Evolutionary conservation across 1,140 invertebrate genomes (phyloP), one percentile per base, ranked within the genome.

Genomic region (Apolygus lucorum): DNA sequence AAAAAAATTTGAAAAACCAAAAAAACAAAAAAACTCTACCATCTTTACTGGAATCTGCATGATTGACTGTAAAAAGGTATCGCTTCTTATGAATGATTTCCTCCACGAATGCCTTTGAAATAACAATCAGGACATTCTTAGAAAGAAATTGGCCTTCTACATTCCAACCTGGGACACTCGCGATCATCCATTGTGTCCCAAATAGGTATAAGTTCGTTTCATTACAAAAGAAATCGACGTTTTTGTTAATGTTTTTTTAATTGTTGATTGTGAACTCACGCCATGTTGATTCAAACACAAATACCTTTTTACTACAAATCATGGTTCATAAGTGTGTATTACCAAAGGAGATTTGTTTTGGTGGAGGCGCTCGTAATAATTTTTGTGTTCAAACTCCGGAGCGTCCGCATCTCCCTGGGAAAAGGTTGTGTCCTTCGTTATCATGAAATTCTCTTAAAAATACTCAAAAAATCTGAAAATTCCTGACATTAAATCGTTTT

Each of bases 1-100:
- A 66, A 66, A 66, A 66, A 66, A 28, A 8, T 34, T 34, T 24
- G 34, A 66, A 66, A 66, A 66, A 28, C 64, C n/a, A 66, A 66
- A 66, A 28, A 66, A 66, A 28, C 11, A 4, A 8, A 66, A 66
- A 66, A 66, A 29, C n/a, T 29, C 14, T 21, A 28, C 22, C 11
- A 8, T 11, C 22, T 22, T 59, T 13, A 22, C 8, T 59, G 54
- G 54, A 59, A 11, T 59, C 22, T 24, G 54, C 54, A 59, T 59
- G 54, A 59, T 59, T 59, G 54, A 17, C 13, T 59, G 54, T 59
- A 59, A 59, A 59, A 59, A 59, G 54, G 54, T 59, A 59, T 59
- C 4, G 54, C 54, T 59, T 59, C 22, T 59, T 59, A 22, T 11
- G 8, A 49, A 8, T 49, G 8, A 49, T 49, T 59, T 59, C 22